Base-by-base conservation (phyloP, 2,797 vertebrate species). In the Siniperca undulata region DNA sequence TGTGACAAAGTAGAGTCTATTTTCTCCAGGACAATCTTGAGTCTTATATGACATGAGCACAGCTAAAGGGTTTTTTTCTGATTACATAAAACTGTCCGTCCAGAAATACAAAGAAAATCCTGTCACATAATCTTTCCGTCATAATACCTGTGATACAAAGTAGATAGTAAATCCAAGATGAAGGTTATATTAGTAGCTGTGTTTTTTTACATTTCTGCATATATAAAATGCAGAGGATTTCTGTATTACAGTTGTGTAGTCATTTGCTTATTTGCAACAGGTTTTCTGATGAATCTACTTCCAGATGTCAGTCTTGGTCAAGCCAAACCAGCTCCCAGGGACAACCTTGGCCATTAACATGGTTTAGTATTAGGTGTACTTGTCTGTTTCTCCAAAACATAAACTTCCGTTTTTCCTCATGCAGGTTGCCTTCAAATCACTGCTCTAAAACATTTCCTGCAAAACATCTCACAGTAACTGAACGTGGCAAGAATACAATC, bases 31-130 rank as follows among this genome's bases (percentile, higher is more conserved):
- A 61, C 2, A 2, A 55, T 48, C 38, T 55, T 34, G 19, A 24
- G 22, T 56, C 70, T 70, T 44, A 67, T 46, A 56, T 42, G 8
- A 38, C 66, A 46, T 17, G 1, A 73, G 48, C 14, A 22, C 12
- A 36, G 53, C 64, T 30, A 7, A 44, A 34, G 50, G 19, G 9
- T 61, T 53, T 53, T 79, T 56, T 73, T 42, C 11, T 14, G 22
- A 78, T 75, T 73, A 74, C 24, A 73, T 70, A 77, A 66, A 81
- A 73, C 52, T 69, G 34, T 74, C 24, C 60, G 48, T 71, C 13
- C 73, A 60, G 55, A 81, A 59, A 64, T 53, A 55, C 55, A 64
- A 56, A 83, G 76, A 27, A 77, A 81, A 81, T 75, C 78, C 62
- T 58, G 7, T 66, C 50, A 40, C 62, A 42, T 88, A 76, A 83